A percentile compares a stretch with the other conserved stretches of the same genome.
Conservation (phyloP, 1,140 invertebrate genomes). For the Heterodera schachtii region DNA sequence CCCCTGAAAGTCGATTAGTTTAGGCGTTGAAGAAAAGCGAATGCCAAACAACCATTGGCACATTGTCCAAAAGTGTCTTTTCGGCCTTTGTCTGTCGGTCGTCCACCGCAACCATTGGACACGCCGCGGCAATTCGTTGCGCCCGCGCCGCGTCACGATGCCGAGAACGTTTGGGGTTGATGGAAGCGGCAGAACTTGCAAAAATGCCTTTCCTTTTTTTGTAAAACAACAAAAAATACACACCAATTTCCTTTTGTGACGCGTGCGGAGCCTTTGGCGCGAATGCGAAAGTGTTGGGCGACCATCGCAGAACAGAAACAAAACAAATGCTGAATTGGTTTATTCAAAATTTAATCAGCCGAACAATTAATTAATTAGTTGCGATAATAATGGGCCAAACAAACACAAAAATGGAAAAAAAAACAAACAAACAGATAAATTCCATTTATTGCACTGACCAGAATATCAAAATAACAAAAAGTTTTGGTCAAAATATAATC, state of each 20-base stretch:
- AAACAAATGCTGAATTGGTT: neutral
- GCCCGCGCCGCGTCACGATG: conserved; percentile 24
- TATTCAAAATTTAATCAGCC: neutral
- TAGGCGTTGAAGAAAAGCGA: neutral
- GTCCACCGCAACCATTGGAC: conserved; percentile 19
- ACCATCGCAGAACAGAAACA: neutral
- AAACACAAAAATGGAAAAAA: no score
- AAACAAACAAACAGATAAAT: neutral
- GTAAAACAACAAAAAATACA: neutral
- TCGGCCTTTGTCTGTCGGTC: conserved; percentile 24
- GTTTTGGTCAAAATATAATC: neutral
- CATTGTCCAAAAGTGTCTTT: conserved; percentile 10
- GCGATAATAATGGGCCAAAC: no score
- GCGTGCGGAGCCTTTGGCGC: conserved; percentile 19
- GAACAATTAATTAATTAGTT: no score
- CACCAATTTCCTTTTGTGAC: conserved; percentile 1
- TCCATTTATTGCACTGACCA: neutral
- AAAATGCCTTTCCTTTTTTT: neutral
- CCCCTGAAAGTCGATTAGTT: conserved; percentile 21
- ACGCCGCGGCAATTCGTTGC: conserved; percentile 4
- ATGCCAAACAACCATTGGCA: conserved; percentile 21
- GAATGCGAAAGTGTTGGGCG: conserved; percentile 8
- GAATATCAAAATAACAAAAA: neutral
- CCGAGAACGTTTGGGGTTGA: conserved; percentile 33
- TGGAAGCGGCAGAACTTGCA: conserved; percentile 39